Percentiles rank a stretch among this genome's conserved stretches.
Evolutionary conservation across 2,113 vertebrate species (phyloP).

Genomic region (Anhinga rufa): DNA sequence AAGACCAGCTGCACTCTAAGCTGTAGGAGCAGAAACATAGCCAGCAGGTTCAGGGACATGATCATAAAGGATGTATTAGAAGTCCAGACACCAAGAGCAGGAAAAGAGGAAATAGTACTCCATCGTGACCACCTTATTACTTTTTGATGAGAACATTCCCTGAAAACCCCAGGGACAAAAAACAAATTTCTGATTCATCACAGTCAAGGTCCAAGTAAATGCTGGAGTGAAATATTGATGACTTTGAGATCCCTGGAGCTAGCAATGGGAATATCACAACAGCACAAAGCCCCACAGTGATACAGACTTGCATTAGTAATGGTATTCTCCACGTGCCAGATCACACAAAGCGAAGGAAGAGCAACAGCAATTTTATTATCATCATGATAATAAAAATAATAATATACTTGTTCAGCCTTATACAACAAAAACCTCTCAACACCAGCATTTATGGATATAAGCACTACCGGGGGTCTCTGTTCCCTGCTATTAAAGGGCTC

Average conservation of each 20-base stretch:
- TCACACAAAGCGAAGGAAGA: neutral
- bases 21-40: neutral
- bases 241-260: neutral
- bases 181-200: neutral
- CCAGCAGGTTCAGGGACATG: neutral
- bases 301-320: rapidly evolving
- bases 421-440: neutral
- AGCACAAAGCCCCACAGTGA: neutral
- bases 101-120: neutral
- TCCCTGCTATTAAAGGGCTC: neutral
- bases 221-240: neutral
- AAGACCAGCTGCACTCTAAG: neutral
- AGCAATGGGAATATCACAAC: neutral
- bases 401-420: rapidly evolving
- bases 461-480: rapidly evolving
- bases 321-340: rapidly evolving
- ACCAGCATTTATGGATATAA: neutral
- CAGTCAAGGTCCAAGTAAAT: neutral
- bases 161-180: neutral
- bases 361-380: neutral
- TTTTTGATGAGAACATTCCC: neutral
- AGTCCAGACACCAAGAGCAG: neutral
- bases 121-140: neutral
- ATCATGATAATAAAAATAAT: neutral
- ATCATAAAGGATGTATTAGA: neutral